phyloP scores from a whole-genome alignment of 2,113 vertebrate species.

The Neomonachus schauinslandi region DNA sequence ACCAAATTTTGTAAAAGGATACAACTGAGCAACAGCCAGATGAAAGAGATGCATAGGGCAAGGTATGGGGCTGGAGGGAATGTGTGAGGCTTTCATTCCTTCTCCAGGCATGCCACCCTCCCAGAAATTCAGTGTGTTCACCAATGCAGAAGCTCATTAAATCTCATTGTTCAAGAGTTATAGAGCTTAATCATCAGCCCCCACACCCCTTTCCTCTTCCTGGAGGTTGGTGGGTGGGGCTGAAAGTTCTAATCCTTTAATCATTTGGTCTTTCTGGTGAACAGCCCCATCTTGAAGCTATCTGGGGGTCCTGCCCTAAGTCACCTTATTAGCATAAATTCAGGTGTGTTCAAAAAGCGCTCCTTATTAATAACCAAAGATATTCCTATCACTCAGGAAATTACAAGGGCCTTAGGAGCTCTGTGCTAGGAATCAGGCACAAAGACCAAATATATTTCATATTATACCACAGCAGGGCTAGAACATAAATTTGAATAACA shows the following conservation, averaged over 20 bases:
- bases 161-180: neutral
- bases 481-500: neutral
- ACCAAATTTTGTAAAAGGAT: neutral
- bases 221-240: neutral
- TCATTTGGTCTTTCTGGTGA: neutral
- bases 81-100: neutral
- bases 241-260: neutral
- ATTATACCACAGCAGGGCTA: neutral
- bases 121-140: neutral
- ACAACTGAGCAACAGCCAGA: neutral
- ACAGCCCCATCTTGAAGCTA: neutral
- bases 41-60: neutral
- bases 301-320: neutral
- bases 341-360: neutral
- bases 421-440: neutral
- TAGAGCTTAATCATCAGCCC: neutral
- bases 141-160: neutral
- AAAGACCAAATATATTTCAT: neutral
- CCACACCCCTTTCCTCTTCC: neutral
- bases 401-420: neutral
- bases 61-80: neutral
- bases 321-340: neutral
- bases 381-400: neutral
- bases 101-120: neutral
- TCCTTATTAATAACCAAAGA: neutral